Evolutionary conservation across 1,140 invertebrate species (phyloP), one percentile per base, ranked within the genome.

Genomic region (Panonychus citri): DNA sequence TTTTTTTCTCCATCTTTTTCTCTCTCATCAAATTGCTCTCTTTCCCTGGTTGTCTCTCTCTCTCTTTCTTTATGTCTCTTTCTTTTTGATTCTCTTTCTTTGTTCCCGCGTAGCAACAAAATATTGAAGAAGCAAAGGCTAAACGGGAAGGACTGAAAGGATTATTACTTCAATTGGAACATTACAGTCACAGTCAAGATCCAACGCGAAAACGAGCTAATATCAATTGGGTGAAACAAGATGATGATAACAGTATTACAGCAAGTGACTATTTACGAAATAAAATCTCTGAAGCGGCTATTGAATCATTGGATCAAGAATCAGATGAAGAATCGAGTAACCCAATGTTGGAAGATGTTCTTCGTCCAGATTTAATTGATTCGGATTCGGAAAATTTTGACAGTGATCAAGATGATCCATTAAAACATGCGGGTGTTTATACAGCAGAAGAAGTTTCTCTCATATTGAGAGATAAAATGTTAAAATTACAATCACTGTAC

Each of bases 401-500:
- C 62, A 82, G 79, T 56, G 76, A 82, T 56, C 74, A 80, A 61
- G 82, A 84, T 63, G 82, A 85, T 73, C 72, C 76, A 10, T 70
- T 84, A 25, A 72, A 68, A 69, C 81, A 86, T 70, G 84, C 85
- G 27, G 83, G 82, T 21, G 79, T 88, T 1, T 89, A 80, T 65
- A 87, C 86, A 1, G 80, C 81, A 0, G 83, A 90, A 65, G 86
- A 91, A 69, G 81, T 83, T 1, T 78, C 83, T 10, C 73, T 76
- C 52, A 78, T 87, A 50, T 77, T 83, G 1, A 73, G 79, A 60
- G 77, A 81, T 54, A 85, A 85, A 64, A 67, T 91, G 56, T 77
- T 80, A 10, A 73, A 78, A 49, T 69, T 93, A 10, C 85, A 89
- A 64, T 75, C 78, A 0, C 71, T 89, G 19, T 93, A 91, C 63